Conservation (phyloP, 2,113 vertebrate species). For the Pollachius pollachius region DNA sequence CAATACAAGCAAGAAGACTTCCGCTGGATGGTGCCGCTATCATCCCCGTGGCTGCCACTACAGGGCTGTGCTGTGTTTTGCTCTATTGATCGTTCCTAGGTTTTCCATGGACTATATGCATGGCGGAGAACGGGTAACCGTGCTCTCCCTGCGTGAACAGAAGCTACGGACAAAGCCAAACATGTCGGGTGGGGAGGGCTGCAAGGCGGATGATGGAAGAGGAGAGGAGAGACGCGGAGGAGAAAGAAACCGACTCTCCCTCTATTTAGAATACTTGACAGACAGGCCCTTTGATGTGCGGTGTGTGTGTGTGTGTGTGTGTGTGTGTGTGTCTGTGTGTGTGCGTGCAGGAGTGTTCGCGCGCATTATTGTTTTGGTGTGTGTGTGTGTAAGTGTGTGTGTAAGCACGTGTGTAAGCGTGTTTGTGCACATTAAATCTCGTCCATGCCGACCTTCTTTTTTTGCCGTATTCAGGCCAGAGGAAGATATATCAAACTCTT, state of each 20-base stretch:
- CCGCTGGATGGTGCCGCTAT: conserved; percentile 27
- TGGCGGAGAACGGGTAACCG: too few relatives aligned
- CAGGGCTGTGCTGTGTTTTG: too few relatives aligned
- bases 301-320: background rate
- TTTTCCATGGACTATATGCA: too few relatives aligned
- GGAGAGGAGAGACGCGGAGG: conserved; percentile 34
- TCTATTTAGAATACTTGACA: background rate
- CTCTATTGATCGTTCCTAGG: too few relatives aligned
- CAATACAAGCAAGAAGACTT: conserved; percentile 10
- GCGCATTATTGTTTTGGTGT: background rate
- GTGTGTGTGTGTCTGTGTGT: background rate
- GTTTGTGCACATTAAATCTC: background rate
- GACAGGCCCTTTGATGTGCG: background rate
- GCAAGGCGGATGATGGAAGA: conserved; percentile 15
- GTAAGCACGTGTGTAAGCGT: background rate
- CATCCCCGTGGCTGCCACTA: conserved; percentile 10
- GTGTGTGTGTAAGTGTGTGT: conserved; percentile 3
- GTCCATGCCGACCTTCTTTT: background rate
- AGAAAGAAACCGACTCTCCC: background rate
- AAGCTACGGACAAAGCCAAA: background rate
- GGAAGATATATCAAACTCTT: background rate
- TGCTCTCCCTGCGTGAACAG: too few relatives aligned
- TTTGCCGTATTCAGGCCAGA: background rate
- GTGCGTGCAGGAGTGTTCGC: background rate
- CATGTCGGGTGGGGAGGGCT: conserved; percentile 1